These are phyloP conservation scores for Ambastaia sidthimunki DNA, from an alignment of 2,797 vertebrate species.

Conservation along the genomic window DNA sequence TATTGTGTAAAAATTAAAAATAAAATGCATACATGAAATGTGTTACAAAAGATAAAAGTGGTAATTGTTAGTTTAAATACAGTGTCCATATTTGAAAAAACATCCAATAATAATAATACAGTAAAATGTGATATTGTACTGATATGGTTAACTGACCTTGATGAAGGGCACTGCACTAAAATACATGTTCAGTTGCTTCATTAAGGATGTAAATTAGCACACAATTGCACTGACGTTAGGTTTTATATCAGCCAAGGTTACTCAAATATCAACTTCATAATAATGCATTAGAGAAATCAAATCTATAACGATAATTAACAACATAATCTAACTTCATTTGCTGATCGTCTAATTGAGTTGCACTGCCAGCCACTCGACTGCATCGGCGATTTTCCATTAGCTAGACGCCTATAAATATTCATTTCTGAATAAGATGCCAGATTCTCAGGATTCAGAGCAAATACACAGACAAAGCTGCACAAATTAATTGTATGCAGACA, in stretches of 20 bases:
- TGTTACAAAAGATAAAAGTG: too few species aligned
- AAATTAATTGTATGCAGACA: constrained; percentile 24
- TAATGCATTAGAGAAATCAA: constrained; percentile 38
- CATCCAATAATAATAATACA: too few species aligned
- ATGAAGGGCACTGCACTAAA: not conserved
- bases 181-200: not conserved
- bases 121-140: not conserved
- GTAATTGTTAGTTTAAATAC: too few species aligned
- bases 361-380: constrained; percentile 7
- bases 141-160: not conserved
- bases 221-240: not conserved
- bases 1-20: too few species aligned
- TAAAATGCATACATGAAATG: too few species aligned
- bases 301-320: constrained; percentile 31
- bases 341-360: constrained; percentile 44
- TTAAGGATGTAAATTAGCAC: not conserved
- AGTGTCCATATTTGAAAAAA: too few species aligned
- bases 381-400: constrained; percentile 40
- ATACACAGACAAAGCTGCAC: constrained; percentile 27
- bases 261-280: constrained; percentile 22
- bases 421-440: constrained; percentile 27
- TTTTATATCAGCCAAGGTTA: constrained; percentile 22
- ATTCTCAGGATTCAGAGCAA: constrained; percentile 18
- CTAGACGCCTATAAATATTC: constrained; percentile 36
- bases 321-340: constrained; percentile 33